A percentile compares a stretch with the other conserved stretches of the same genome.
Evolutionary conservation across 1,140 invertebrate species (phyloP).

Genomic region (Drusus annulatus): DNA sequence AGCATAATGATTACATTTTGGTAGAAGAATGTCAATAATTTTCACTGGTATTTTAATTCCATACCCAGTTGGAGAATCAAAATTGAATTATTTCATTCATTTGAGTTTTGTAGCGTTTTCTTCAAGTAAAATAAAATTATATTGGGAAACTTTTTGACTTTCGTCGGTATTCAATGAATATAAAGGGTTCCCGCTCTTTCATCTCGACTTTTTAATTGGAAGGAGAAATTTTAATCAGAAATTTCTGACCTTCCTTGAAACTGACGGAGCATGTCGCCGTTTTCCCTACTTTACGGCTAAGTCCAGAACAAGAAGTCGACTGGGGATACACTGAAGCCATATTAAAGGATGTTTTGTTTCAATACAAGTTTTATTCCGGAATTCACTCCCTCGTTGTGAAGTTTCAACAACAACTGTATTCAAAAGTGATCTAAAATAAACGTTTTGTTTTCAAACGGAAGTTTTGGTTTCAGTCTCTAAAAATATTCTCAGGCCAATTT

Average conservation of each 20-base stretch:
- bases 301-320: not conserved
- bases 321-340: not conserved
- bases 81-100: not conserved
- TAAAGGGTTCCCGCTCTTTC: constrained; percentile 12
- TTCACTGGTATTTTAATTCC: constrained; percentile 1
- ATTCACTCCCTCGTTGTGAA: too few species aligned
- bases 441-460: too few species aligned
- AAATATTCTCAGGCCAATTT: too few species aligned
- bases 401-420: too few species aligned
- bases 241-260: constrained; percentile 13
- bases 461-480: too few species aligned
- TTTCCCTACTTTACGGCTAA: not conserved
- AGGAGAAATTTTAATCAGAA: constrained; percentile 32
- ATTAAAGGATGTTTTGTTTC: too few species aligned
- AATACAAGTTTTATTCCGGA: too few species aligned
- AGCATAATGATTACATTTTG: not conserved
- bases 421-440: too few species aligned
- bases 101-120: not conserved
- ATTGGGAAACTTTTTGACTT: not conserved
- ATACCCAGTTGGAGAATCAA: not conserved
- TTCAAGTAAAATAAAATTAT: not conserved
- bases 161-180: constrained; percentile 7
- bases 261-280: constrained; percentile 10
- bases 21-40: not conserved
- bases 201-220: constrained; percentile 36